Percentiles rank a stretch among this genome's conserved stretches.
phyloP scores from a whole-genome alignment of 2,797 vertebrate genomes.

The Lacerta bilineata region DNA sequence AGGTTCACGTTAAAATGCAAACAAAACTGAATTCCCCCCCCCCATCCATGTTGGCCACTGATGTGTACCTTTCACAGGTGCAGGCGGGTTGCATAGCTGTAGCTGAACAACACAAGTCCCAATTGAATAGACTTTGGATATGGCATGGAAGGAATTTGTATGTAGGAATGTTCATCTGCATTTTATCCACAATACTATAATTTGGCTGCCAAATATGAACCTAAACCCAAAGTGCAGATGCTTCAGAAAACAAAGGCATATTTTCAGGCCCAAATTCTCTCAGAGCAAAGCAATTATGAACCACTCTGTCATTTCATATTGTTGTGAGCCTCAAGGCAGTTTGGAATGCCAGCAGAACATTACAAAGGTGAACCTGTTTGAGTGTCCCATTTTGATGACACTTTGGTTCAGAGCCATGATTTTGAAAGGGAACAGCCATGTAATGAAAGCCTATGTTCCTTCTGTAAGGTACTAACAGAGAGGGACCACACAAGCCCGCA shows the following conservation, averaged over 20 bases:
- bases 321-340: too few relatives aligned
- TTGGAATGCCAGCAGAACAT: not conserved
- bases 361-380: not conserved
- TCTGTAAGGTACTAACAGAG: conserved; percentile 29
- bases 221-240: not conserved
- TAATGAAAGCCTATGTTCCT: not conserved
- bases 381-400: not conserved
- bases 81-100: not conserved
- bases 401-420: not conserved
- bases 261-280: too few relatives aligned
- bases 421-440: conserved; percentile 11
- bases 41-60: too few relatives aligned
- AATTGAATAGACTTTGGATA: not conserved
- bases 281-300: too few relatives aligned
- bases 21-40: too few relatives aligned
- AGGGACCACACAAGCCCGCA: conserved; percentile 22
- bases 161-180: not conserved
- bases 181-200: not conserved
- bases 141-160: not conserved
- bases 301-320: too few relatives aligned
- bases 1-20: too few relatives aligned
- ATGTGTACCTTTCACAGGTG: not conserved
- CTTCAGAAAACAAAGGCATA: not conserved
- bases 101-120: not conserved
- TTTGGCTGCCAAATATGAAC: not conserved